Evolutionary conservation across 2,113 vertebrate genomes (phyloP).

Genomic region (Bagarius yarrelli): DNA sequence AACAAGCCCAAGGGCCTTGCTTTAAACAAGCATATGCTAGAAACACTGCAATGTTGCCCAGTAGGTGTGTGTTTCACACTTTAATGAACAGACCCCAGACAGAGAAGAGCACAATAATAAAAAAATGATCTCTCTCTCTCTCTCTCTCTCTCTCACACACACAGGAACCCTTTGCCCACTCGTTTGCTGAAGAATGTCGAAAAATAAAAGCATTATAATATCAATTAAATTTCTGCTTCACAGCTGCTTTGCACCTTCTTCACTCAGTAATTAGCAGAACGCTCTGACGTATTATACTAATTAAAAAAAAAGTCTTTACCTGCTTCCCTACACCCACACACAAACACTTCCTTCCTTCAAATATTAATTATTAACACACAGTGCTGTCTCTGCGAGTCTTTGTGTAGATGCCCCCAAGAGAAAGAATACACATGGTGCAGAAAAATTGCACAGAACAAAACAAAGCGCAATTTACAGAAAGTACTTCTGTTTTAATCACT

Average conservation of each 20-base stretch:
- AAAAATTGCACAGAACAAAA: slow-evolving; percentile 23
- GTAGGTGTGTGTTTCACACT: slow-evolving; percentile 47
- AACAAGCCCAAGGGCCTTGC: slow-evolving; percentile 45
- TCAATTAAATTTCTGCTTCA: slow-evolving; percentile 65
- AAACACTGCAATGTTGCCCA: slow-evolving; percentile 48
- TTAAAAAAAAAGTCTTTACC: slow-evolving; percentile 56
- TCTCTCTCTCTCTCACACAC: slow-evolving; percentile 45
- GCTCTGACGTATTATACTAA: slow-evolving; percentile 60
- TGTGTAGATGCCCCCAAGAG: slow-evolving; percentile 48
- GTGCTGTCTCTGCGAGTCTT: slow-evolving; percentile 60
- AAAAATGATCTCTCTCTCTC: neutral
- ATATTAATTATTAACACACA: slow-evolving; percentile 71
- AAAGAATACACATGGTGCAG: neutral
- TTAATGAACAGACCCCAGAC: slow-evolving; percentile 44
- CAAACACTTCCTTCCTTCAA: slow-evolving; percentile 57
- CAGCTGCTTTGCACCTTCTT: slow-evolving; percentile 64
- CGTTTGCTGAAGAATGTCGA: slow-evolving; percentile 42
- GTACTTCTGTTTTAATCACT: slow-evolving; percentile 35
- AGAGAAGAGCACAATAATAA: slow-evolving; percentile 22
- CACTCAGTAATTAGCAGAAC: slow-evolving; percentile 62
- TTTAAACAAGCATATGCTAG: slow-evolving; percentile 53
- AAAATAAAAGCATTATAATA: slow-evolving; percentile 60
- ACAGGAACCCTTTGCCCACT: slow-evolving; percentile 22
- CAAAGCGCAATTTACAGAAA: slow-evolving; percentile 25
- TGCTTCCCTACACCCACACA: slow-evolving; percentile 5